Evolutionary conservation across 2,113 vertebrate species (phyloP).

Genomic region (Petrocephalus zakoni): DNA sequence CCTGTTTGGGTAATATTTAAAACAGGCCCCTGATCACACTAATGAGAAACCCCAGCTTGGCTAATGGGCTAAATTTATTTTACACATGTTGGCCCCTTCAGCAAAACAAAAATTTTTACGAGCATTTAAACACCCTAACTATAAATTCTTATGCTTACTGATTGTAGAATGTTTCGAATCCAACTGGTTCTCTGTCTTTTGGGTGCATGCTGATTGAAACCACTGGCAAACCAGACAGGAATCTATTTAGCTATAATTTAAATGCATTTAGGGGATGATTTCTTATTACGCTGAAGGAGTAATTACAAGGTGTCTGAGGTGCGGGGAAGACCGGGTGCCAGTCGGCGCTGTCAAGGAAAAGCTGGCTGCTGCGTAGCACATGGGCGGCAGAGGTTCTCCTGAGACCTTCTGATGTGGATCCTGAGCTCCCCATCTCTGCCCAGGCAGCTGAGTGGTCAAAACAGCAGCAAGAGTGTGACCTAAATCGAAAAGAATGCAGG

Average conservation of each 20-base stretch:
- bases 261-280: neutral
- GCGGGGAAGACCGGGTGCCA: neutral
- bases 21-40: neutral
- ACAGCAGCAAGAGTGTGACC: conserved; percentile 40
- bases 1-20: neutral
- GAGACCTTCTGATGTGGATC: neutral
- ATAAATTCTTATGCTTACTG: neutral
- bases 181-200: neutral
- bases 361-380: neutral
- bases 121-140: neutral
- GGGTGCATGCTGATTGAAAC: neutral
- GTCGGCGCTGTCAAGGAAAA: neutral
- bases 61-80: neutral
- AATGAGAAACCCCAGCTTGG: neutral
- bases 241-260: neutral
- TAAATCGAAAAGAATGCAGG: conserved; percentile 49
- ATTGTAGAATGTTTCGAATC: neutral
- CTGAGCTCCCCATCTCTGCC: neutral
- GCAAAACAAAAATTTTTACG: neutral
- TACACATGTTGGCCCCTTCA: neutral
- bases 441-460: conserved; percentile 22
- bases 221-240: neutral
- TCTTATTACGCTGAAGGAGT: neutral
- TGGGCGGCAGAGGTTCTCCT: neutral
- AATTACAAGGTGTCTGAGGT: neutral